Percentiles rank a stretch among this genome's conserved stretches.
Conservation (phyloP, 2,113 vertebrate species). For the Passer montanus region DNA sequence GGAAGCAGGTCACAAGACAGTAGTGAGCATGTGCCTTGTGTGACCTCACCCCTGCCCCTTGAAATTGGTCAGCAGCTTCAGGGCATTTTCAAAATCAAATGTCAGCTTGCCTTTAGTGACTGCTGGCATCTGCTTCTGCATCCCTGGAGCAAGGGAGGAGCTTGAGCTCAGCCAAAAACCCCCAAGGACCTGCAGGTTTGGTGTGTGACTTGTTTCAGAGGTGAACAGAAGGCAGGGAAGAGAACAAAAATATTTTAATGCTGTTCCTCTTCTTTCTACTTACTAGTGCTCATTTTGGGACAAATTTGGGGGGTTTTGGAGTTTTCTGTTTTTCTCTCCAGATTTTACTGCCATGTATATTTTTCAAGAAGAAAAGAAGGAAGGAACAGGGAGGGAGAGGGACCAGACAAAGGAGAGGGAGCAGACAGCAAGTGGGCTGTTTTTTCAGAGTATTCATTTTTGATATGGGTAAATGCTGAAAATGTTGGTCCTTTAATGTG, state of each 20-base stretch:
- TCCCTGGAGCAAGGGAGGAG: background rate
- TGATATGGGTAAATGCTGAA: background rate
- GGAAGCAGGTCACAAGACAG: background rate
- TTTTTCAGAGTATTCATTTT: background rate
- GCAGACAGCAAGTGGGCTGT: accelerated
- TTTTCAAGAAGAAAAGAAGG: background rate
- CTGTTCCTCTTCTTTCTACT: background rate
- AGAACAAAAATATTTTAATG: background rate
- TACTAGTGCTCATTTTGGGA: background rate
- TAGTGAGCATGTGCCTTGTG: background rate
- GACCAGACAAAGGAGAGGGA: background rate
- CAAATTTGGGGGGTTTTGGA: background rate
- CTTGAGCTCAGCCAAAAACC: background rate
- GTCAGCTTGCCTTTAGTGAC: background rate
- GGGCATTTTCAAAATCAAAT: background rate
- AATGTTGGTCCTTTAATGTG: background rate
- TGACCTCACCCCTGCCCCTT: background rate
- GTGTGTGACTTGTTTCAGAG: background rate
- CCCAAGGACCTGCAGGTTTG: background rate
- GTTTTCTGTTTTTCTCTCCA: background rate
- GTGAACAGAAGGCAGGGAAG: background rate
- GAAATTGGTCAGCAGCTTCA: background rate
- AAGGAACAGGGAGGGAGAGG: background rate
- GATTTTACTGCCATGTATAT: background rate
- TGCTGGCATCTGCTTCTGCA: background rate